phyloP scores from a whole-genome alignment of 2,888 invertebrate species.

The Merodon equestris region DNA sequence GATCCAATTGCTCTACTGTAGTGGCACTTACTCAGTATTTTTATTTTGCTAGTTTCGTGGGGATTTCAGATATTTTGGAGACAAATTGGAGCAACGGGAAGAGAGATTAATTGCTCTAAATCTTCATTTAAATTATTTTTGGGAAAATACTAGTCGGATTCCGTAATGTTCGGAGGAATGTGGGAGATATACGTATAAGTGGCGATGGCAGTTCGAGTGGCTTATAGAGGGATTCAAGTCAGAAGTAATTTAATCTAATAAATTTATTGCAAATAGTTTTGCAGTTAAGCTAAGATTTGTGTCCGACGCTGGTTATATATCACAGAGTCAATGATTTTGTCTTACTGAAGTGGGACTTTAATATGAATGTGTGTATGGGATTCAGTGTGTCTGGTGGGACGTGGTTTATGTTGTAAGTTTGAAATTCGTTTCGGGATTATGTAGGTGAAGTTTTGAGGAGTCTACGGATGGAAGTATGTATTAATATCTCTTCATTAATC shows the following conservation, averaged over 20 bases:
- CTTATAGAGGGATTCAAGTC: slow-evolving; percentile 30
- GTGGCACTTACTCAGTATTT: neutral
- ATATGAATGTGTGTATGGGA: too few species aligned
- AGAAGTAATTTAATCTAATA: slow-evolving; percentile 49
- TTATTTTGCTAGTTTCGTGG: slow-evolving; percentile 22
- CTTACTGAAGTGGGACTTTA: neutral
- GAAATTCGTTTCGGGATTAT: too few species aligned
- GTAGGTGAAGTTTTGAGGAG: too few species aligned
- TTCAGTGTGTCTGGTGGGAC: too few species aligned
- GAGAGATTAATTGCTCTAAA: slow-evolving; percentile 60
- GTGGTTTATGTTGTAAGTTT: too few species aligned
- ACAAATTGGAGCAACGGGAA: slow-evolving; percentile 44
- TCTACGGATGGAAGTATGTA: too few species aligned
- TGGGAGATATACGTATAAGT: slow-evolving; percentile 30
- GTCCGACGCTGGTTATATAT: slow-evolving; percentile 35
- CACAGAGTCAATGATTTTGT: slow-evolving; percentile 44
- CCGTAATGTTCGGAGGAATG: slow-evolving; percentile 17
- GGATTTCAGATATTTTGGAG: slow-evolving; percentile 39
- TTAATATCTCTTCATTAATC: too few species aligned
- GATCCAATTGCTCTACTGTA: too few species aligned
- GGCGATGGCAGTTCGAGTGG: slow-evolving; percentile 18
- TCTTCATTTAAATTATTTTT: slow-evolving; percentile 57
- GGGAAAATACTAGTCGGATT: too few species aligned
- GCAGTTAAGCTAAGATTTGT: slow-evolving; percentile 55
- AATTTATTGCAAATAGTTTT: slow-evolving; percentile 66